Base-by-base conservation (phyloP, 1,140 invertebrate species). In the Anoplophora glabripennis region DNA sequence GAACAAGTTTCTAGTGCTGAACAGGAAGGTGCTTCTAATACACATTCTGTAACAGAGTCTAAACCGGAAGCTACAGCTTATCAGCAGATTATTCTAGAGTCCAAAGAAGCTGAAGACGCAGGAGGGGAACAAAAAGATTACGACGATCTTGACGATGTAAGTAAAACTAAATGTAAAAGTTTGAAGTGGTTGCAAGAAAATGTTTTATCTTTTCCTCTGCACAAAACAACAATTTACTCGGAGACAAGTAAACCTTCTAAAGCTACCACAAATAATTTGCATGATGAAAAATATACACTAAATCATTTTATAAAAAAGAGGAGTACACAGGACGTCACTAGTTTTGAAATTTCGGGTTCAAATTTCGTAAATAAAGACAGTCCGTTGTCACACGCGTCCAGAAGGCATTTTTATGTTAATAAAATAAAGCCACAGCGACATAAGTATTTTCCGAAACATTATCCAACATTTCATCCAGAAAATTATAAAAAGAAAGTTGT, bases 151-250 rank as follows among this genome's bases (percentile, higher is more conserved):
- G 33, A 57, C 33, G 45, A 47, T 10, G 44, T 57, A 38, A 57
- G 46, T 57, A 55, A 28, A 46, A 11, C 18, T 47, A 14, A 15
- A n/a, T n/a, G 11, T n/a, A 28, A 28, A 47, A 28, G 51, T 57
- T 57, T n/a, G n/a, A n/a, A n/a, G n/a, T n/a, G n/a, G n/a, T n/a
- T n/a, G n/a, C n/a, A n/a, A 11, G n/a, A 28, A 28, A 28, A 41
- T 41, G 38, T 41, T 12, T 1, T 41, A 41, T 4, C 11, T 11
- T 5, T 41, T 8, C 1, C 15, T 3, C n/a, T 38, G 12, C 9
- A 12, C 9, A 38, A 38, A 38, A 41, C 7, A n/a, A 10, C 11
- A 41, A 41, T 8, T 12, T 11, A 5, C n/a, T 5, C 15, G 11
- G 11, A 4, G 10, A 41, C 4, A 41, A 41, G 18, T 45, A 15